These are phyloP conservation scores for Rana temporaria DNA, from an alignment of 2,113 vertebrate species.

Conservation along the genomic window DNA sequence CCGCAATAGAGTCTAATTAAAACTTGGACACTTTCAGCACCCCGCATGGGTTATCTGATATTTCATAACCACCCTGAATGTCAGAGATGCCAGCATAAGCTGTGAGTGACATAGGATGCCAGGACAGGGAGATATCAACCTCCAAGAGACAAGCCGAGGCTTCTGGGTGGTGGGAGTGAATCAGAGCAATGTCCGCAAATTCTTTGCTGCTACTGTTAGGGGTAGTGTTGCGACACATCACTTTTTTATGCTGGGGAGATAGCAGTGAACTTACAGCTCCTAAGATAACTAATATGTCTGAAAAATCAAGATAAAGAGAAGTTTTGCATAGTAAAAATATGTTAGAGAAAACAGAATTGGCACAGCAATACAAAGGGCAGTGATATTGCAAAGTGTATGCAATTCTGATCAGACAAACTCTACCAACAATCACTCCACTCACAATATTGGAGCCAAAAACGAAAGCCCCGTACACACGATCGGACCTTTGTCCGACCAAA, in stretches of 20 bases:
- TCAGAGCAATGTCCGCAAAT: no score
- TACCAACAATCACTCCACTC: no score
- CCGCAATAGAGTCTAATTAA: conserved; percentile 3
- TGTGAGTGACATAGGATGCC: background rate
- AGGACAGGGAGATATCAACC: background rate
- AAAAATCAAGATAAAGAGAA: background rate
- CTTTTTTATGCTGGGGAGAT: background rate
- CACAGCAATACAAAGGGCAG: no score
- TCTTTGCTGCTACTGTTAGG: background rate
- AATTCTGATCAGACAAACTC: no score
- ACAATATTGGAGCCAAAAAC: no score
- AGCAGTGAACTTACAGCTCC: background rate
- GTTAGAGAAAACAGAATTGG: no score
- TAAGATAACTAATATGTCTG: conserved; percentile 10
- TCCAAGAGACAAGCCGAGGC: background rate
- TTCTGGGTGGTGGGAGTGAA: background rate
- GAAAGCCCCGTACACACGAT: no score
- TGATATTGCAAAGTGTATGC: no score
- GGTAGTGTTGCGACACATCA: conserved; percentile 10
- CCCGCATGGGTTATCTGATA: background rate
- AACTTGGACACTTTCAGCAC: background rate
- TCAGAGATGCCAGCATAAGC: background rate
- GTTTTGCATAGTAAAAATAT: no score
- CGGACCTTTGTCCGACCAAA: no score
- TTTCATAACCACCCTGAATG: background rate